Base-by-base conservation (phyloP, 2,113 vertebrate genomes). In the Phalacrocorax carbo region DNA sequence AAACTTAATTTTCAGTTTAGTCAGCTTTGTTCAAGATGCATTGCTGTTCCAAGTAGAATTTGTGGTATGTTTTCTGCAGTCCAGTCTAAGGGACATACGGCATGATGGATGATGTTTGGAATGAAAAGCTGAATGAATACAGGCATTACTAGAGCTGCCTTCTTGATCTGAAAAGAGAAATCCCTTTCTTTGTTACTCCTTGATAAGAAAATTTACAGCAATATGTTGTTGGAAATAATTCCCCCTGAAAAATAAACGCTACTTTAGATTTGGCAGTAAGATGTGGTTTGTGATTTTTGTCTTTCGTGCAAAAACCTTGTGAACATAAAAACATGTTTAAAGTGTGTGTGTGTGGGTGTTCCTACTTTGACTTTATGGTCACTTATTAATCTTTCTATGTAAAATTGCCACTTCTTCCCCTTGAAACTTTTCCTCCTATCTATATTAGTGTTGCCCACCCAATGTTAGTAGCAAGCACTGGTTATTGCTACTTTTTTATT, bases 51-150 rank as follows among this genome's bases (percentile, higher is more conserved):
- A 91, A 90, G 81, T 46, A 94, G 92, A 95, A 93, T 91, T 82
- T 69, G 66, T 69, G 93, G 93, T 87, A 91, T 93, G 84, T 85
- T 95, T 95, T 95, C 71, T 96, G n/a, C 94, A 94, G 82, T 32
- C 36, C 3, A 0, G 49, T 85, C 21, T 72, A 78, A 87, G 78
- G 78, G 91, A 76, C 40, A 3, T 91, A 82, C 13, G 3, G 62
- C 87, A 93, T 97, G 96, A 96, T 96, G 92, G 94, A 97, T 96
- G 94, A 54, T 96, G 93, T 97, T 96, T 96, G 90, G 82, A 96
- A 94, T 91, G 54, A 90, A 90, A 91, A 91, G 73, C 68, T 90
- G 87, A 93, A 95, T 82, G 73, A 96, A 84, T 77, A 62, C 66
- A 85, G 32, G 61, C 84, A 87, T 94, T 95, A 84, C 52, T 17